Evolutionary conservation across 2,113 vertebrate species (phyloP).

Genomic region (Mobula birostris): DNA sequence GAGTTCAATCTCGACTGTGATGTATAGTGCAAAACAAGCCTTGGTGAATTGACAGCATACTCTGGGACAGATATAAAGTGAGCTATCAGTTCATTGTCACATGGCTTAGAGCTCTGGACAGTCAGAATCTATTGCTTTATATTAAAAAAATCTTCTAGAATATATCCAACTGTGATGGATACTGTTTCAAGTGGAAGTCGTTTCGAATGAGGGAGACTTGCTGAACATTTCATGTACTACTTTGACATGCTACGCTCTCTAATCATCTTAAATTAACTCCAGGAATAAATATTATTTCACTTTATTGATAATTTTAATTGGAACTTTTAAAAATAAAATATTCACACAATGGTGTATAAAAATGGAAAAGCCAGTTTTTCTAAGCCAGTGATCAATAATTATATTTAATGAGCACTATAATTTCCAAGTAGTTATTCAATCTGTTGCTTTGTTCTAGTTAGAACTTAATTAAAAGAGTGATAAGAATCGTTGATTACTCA

Average conservation of each 20-base stretch:
- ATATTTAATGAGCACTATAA: neutral
- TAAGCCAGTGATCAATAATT: neutral
- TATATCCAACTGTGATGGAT: neutral
- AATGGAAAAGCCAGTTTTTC: neutral
- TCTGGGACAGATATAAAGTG: too few relatives aligned
- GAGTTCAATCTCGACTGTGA: too few relatives aligned
- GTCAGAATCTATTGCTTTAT: neutral
- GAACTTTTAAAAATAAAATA: neutral
- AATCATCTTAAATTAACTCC: neutral
- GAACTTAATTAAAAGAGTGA: neutral
- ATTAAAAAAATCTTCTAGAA: neutral
- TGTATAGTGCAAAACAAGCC: too few relatives aligned
- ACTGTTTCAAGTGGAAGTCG: neutral
- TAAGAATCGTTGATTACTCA: neutral
- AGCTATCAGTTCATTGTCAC: too few relatives aligned
- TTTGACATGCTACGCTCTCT: neutral
- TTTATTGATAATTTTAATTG: neutral
- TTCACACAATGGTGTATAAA: neutral
- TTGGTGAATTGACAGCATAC: neutral
- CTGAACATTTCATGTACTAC: neutral
- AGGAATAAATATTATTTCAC: neutral
- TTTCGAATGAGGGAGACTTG: neutral
- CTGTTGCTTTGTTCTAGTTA: neutral
- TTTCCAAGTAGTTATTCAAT: neutral
- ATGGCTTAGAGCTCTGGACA: neutral